Evolutionary conservation across 1,140 invertebrate species (phyloP).

Genomic region (Sitophilus oryzae): DNA sequence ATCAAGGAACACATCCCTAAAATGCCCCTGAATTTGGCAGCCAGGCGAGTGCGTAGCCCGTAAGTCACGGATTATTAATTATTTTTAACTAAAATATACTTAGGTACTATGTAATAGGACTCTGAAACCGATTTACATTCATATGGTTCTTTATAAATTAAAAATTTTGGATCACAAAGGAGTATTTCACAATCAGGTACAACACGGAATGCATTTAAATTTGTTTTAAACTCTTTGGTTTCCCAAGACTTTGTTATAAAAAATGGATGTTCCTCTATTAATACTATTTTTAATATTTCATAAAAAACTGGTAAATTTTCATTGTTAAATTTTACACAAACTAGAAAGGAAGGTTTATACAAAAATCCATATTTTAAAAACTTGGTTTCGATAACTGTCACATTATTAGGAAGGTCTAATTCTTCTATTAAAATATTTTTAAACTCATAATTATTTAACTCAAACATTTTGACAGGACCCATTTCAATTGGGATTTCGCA

Average conservation of each 20-base stretch:
- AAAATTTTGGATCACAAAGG: not conserved
- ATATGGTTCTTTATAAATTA: not conserved
- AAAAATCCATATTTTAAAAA: not conserved
- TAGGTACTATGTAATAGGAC: too few relatives aligned
- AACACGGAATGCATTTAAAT: not conserved
- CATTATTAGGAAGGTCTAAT: too few relatives aligned
- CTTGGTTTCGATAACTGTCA: not conserved
- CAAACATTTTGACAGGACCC: too few relatives aligned
- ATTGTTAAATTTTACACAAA: not conserved
- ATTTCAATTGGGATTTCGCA: too few relatives aligned
- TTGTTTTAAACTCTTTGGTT: not conserved
- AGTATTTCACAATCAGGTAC: not conserved
- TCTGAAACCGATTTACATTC: too few relatives aligned
- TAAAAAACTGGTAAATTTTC: not conserved
- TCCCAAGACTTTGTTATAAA: not conserved
- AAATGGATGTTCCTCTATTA: not conserved
- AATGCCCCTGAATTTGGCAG: too few relatives aligned
- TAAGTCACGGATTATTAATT: too few relatives aligned
- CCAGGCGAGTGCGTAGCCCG: too few relatives aligned
- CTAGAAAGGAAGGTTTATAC: not conserved
- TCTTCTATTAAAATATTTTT: too few relatives aligned
- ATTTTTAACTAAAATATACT: too few relatives aligned
- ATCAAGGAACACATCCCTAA: too few relatives aligned
- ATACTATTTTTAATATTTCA: not conserved
- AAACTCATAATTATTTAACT: too few relatives aligned